Evolutionary conservation across 2,888 invertebrate species (phyloP).

Genomic region (Carabus problematicus): DNA sequence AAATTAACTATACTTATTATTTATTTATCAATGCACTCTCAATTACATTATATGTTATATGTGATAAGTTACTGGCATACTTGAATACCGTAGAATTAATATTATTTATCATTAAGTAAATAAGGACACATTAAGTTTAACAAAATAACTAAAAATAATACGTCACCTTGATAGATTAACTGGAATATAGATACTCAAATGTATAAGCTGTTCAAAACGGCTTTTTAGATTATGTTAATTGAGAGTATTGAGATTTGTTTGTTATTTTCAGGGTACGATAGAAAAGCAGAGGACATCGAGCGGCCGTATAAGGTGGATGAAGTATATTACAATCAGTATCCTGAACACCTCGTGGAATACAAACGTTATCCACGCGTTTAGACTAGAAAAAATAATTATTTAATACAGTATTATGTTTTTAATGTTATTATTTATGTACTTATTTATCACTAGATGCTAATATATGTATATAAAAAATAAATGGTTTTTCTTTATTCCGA

Average conservation of each 20-base stretch:
- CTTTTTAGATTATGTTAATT: neutral
- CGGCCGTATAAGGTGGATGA: constrained; percentile 27
- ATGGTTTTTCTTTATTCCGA: neutral
- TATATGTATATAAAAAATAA: constrained; percentile 1
- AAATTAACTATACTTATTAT: too few relatives aligned
- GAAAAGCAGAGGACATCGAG: constrained; percentile 32
- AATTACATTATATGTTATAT: too few relatives aligned
- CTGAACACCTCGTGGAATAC: constrained; percentile 27
- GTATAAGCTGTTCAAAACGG: too few relatives aligned
- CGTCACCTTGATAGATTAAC: neutral
- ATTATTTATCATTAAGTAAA: constrained; percentile 42
- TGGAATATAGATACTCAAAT: neutral
- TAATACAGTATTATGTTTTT: neutral
- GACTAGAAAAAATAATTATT: neutral
- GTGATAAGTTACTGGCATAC: too few relatives aligned
- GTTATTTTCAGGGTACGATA: constrained; percentile 44
- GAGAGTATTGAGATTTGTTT: constrained; percentile 17
- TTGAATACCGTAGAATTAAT: too few relatives aligned
- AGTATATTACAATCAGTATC: constrained; percentile 24
- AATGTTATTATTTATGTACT: neutral
- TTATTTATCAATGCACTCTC: too few relatives aligned
- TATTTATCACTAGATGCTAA: neutral
- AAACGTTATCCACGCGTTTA: constrained; percentile 31
- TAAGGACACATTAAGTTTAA: constrained; percentile 33
- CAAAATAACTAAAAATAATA: neutral